These are phyloP conservation scores for Xestia rhomboidea DNA, from an alignment of 2,888 invertebrate genomes.

Conservation along the genomic window DNA sequence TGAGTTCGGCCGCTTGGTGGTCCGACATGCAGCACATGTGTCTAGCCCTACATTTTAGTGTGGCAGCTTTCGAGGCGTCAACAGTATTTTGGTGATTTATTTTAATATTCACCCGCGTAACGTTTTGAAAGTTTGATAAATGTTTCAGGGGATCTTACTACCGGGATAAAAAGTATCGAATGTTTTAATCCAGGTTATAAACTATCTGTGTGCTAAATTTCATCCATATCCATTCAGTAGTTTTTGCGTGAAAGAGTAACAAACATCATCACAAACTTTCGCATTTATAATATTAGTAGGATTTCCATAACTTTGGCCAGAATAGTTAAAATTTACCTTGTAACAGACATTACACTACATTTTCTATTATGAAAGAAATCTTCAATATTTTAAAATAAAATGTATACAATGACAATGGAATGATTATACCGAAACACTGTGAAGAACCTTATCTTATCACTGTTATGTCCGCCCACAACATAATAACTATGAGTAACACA, in stretches of 20 bases:
- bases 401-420: neutral
- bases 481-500: neutral
- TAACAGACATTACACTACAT: neutral
- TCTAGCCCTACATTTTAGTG: neutral
- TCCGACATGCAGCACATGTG: neutral
- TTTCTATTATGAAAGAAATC: neutral
- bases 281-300: no score
- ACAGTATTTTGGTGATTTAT: neutral
- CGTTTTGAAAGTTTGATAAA: no score
- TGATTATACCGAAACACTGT: slow-evolving; percentile 7
- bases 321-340: neutral
- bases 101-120: neutral
- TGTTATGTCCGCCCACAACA: slow-evolving; percentile 16
- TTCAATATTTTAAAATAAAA: neutral
- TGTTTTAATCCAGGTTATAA: no score
- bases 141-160: no score
- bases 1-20: neutral
- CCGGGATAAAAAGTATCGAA: no score
- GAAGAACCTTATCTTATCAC: slow-evolving; percentile 49
- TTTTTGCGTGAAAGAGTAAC: no score
- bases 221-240: no score
- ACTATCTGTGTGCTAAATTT: no score
- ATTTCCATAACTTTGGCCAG: neutral
- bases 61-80: neutral
- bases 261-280: no score